Conservation (phyloP, 2,113 vertebrate genomes). For the Pygoscelis antarcticus region DNA sequence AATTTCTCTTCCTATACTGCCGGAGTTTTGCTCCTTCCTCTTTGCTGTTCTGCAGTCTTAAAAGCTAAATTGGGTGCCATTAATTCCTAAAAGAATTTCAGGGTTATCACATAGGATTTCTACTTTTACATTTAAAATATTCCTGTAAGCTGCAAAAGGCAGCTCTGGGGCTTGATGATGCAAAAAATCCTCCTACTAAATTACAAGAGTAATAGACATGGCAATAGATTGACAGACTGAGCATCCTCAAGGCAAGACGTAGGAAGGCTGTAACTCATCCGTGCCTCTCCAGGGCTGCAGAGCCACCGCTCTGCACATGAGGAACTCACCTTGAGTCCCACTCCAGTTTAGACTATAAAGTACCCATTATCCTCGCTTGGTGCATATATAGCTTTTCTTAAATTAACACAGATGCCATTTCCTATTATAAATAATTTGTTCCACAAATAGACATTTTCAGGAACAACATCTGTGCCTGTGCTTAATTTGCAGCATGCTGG, state of each 20-base stretch:
- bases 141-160: neutral
- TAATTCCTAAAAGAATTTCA: neutral
- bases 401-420: constrained; percentile 25
- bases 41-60: neutral
- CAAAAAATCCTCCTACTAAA: neutral
- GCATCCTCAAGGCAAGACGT: neutral
- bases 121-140: neutral
- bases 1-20: neutral
- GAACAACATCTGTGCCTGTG: constrained; percentile 14
- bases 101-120: neutral
- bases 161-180: neutral
- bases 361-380: neutral
- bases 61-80: neutral
- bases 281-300: neutral
- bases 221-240: neutral
- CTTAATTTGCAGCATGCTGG: neutral
- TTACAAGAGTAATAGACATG: neutral
- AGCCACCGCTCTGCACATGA: neutral
- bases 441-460: constrained; percentile 32
- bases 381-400: neutral
- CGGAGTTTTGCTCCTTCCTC: neutral
- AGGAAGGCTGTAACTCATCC: neutral
- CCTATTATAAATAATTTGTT: constrained; percentile 37
- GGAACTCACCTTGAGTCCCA: neutral
- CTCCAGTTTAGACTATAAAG: neutral